Evolutionary conservation across 2,888 invertebrate species (phyloP), one percentile per base, ranked within the genome.

Genomic region (Cerastis leucographa): DNA sequence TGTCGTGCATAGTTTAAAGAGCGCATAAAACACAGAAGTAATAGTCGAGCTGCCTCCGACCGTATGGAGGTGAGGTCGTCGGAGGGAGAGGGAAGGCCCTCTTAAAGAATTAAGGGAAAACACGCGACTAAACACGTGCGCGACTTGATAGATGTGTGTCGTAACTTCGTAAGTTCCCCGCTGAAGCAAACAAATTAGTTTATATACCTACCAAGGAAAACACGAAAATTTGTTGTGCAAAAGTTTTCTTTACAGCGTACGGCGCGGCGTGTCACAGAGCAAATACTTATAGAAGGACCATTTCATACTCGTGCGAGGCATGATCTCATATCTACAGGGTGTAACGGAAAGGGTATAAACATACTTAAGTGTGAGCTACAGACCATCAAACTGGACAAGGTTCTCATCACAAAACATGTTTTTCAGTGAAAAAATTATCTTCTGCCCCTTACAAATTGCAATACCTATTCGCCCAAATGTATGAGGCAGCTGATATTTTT

Each of bases 131-230:
- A 64, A 42, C 70, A 74, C 81, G 67, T 64, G 62, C 62, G 7
- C 11, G 29, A 29, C 42, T 44, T 79, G 68, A 80, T 69, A 62
- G n/a, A 74, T 70, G 67, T 62, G 22, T 35, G 54, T 54, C 46
- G 68, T 51, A 67, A 84, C 61, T 66, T 75, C n/a, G 44, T 42
- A 67, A 67, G 56, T 64, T 59, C n/a, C 79, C n/a, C 35, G 42
- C 19, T n/a, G 49, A 25, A 40, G 67, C 44, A 66, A 80, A 29
- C 4, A 73, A 84, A 84, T 71, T 64, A 67, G 68, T 71, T 71
- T 54, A 64, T 46, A 25, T 29, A 17, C 64, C 64, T 42, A 17
- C 54, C 46, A 64, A 22, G 51, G 59, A 74, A 80, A 71, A 61
- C 40, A 68, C 64, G 19, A 79, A 62, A 40, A 66, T 25, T 71